Evolutionary conservation across 1,140 invertebrate species (phyloP), one percentile per base, ranked within the genome.

Genomic region (Bradysia coprophila): DNA sequence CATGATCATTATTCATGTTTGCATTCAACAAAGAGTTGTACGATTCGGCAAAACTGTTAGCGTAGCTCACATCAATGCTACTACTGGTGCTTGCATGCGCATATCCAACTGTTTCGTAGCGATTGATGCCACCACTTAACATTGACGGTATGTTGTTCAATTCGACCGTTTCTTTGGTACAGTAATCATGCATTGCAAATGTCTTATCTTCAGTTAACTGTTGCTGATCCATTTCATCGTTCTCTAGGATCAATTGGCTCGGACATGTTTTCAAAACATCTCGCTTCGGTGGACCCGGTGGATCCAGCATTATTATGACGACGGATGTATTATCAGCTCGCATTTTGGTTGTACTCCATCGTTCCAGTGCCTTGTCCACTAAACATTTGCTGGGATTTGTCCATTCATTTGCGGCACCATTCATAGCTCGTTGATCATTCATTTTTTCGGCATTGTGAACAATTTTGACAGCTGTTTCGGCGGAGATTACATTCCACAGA

Each of bases 311-410:
- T 18, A 95, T 67, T 24, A 90, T 93, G 5, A 96, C 82, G 34
- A 90, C 90, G 41, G 85, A 92, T 3, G 89, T 94, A 59, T 97
- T 97, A 63, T 97, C 92, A 9, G 92, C 90, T 23, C 88, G 71
- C 68, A 94, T 75, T 53, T 81, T 74, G 6, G 78, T 81, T 23
- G 65, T 69, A 13, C 71, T 75, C 74, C 87, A 86, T 44, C 76
- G 70, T 46, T 82, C 77, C 4, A 95, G 63, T 19, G 90, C 89
- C 47, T 74, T 69, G 53, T 93, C 85, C 0, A 96, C 91, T 38
- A 96, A 63, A 46, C 78, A 76, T 56, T 90, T 89, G 11, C 88
- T 90, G 1, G 90, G 90, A 65, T 95, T 95, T 23, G 83, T 72
- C 79, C 82, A 86, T 67, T 67, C 4, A 67, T 45, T 41, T 61